Conservation (phyloP, 2,888 invertebrate species). For the Nemoura dubitans region DNA sequence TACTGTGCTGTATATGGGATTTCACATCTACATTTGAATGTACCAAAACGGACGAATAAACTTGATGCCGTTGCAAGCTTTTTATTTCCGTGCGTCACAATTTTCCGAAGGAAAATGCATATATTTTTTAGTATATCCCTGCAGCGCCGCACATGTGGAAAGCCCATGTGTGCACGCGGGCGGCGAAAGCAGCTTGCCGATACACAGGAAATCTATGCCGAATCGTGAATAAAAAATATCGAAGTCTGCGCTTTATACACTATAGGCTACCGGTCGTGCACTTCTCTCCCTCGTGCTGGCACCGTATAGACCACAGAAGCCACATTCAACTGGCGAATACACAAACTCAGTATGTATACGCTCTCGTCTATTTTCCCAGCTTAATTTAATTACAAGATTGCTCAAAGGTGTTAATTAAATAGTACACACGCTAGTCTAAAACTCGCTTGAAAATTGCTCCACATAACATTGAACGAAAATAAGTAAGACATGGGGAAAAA, state of each 20-base stretch:
- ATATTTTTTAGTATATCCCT: not conserved
- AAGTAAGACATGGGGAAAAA: not conserved
- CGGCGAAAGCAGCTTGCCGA: not conserved
- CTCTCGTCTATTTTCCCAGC: not conserved
- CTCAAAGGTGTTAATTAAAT: not conserved
- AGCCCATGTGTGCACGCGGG: too few species aligned
- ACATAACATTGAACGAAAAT: slow-evolving; percentile 1
- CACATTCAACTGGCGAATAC: not conserved
- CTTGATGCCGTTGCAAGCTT: not conserved
- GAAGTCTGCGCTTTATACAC: not conserved
- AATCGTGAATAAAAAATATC: slow-evolving; percentile 7
- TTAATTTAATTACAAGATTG: slow-evolving; percentile 7
- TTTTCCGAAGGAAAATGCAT: not conserved
- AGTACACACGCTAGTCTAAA: not conserved
- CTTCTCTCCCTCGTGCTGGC: not conserved
- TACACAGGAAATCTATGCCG: not conserved
- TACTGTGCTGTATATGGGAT: not conserved
- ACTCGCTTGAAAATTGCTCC: not conserved
- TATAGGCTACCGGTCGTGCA: too few species aligned
- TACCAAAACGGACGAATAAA: not conserved
- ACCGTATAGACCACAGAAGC: not conserved
- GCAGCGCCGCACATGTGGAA: not conserved
- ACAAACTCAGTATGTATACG: not conserved
- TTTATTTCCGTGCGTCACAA: not conserved
- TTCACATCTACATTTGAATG: not conserved